phyloP scores from a whole-genome alignment of 2,888 invertebrate species.

The Chirona hameri region DNA sequence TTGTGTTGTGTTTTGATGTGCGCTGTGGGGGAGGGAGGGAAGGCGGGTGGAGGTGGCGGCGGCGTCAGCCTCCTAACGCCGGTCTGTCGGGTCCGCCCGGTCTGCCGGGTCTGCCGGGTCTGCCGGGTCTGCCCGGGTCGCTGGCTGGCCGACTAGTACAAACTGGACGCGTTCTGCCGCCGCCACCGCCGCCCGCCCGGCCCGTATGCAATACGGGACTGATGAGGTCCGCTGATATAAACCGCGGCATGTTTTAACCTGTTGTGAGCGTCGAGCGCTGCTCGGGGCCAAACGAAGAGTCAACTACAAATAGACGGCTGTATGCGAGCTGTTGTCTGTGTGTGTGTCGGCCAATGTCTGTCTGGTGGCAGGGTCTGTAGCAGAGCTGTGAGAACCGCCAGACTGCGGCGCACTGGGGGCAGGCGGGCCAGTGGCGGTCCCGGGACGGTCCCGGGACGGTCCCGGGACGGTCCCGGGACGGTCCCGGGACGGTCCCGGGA shows the following conservation, averaged over 20 bases:
- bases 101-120: too few species aligned
- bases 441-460: too few species aligned
- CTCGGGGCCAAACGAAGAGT: neutral
- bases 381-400: too few species aligned
- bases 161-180: neutral
- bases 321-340: neutral
- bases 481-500: too few species aligned
- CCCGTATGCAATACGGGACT: neutral
- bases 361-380: too few species aligned
- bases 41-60: neutral
- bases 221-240: neutral
- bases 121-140: neutral
- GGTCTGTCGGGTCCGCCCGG: neutral
- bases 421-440: neutral
- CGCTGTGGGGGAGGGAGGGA: neutral
- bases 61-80: neutral
- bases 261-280: neutral
- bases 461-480: too few species aligned
- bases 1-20: constrained; percentile 2
- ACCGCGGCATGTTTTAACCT: neutral
- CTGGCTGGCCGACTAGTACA: neutral
- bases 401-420: too few species aligned
- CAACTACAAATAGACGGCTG: neutral
- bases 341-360: too few species aligned
- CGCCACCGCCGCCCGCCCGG: neutral